Evolutionary conservation across 2,113 vertebrate genomes (phyloP), one percentile per base, ranked within the genome.

Genomic region (Etheostoma spectabile): DNA sequence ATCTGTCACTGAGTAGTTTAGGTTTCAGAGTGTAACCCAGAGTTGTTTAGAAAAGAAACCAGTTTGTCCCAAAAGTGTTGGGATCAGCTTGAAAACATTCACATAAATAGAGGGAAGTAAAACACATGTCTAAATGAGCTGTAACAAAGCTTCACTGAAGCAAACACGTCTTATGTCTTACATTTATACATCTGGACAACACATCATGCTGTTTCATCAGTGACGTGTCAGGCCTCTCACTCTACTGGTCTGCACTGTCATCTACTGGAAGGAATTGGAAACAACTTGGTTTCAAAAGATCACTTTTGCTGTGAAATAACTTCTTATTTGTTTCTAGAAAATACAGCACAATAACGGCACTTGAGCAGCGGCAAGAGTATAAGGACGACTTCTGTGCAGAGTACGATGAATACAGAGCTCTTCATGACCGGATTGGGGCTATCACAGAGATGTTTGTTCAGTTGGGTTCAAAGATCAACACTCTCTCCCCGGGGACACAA

Each of bases 391-490:
- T 97, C 84, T 94, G 95, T 38, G 90, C 94, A 0, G 97, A 96
- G 82, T 96, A 96, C 11, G 87, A 93, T 0, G 95, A 97, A 87
- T 96, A 97, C 78, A 88, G 91, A 19, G 85, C 89, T 24, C 95
- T 96, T 49, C 96, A 96, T 11, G 67, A 96, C 71, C 92, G 92
- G n/a, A 93, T 96, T 8, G 93, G 94, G 19, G 93, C 93, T 4
- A 91, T 95, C 80, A 97, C 96, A 30, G 89, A 92, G 72, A 96
- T 92, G 71, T 97, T 97, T 89, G 82, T 95, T 77, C 95, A 96
- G 35, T 92, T 97, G 90, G 96, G 95, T 83, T 95, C 95, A 63
- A 96, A 96, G 91, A 96, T 96, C 90, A 96, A 96, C 90, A 93
- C 62, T 8, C 87, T 96, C 68, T 93, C 94, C 21, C 94, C 89